Percentiles rank a stretch among this genome's conserved stretches.
These are phyloP conservation scores for Osmoderma eremita DNA, from an alignment of 2,888 invertebrate species.

Conservation along the genomic window DNA sequence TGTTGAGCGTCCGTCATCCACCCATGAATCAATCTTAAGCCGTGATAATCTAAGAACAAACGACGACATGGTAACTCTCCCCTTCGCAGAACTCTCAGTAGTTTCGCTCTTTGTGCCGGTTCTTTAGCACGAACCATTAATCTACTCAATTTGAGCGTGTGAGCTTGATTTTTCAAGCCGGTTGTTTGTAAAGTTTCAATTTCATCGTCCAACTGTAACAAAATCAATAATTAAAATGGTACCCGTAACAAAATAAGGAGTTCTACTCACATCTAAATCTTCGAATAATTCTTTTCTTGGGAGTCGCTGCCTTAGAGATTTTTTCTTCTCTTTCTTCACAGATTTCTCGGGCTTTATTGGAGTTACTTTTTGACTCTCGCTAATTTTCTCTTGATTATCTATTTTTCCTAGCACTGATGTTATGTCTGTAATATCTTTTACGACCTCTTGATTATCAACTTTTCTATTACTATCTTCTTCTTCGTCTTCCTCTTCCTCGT, in stretches of 20 bases:
- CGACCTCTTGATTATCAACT: constrained; percentile 49
- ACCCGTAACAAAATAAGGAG: not conserved
- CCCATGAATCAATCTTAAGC: constrained; percentile 87
- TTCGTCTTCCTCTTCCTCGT: constrained; percentile 61
- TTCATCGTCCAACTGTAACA: constrained; percentile 83
- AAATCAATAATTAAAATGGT: constrained; percentile 45
- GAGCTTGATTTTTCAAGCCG: constrained; percentile 88
- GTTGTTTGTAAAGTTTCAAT: constrained; percentile 80
- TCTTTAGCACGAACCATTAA: constrained; percentile 93
- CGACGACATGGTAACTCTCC: constrained; percentile 85
- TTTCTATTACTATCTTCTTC: constrained; percentile 46
- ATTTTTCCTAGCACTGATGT: constrained; percentile 48
- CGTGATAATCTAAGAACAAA: constrained; percentile 93
- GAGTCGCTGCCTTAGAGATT: constrained; percentile 54
- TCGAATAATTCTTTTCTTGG: constrained; percentile 67
- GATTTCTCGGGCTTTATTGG: constrained; percentile 44
- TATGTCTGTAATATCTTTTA: constrained; percentile 64
- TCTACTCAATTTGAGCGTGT: constrained; percentile 88
- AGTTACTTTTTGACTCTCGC: constrained; percentile 53
- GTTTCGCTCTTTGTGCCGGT: constrained; percentile 76
- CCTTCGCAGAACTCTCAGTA: constrained; percentile 81
- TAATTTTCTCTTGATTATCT: constrained; percentile 57
- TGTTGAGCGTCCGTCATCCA: constrained; percentile 85
- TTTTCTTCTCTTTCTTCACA: constrained; percentile 58
- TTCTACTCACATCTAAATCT: constrained; percentile 69